Evolutionary conservation across 2,797 vertebrate species (phyloP).

Genomic region (Periparus ater): DNA sequence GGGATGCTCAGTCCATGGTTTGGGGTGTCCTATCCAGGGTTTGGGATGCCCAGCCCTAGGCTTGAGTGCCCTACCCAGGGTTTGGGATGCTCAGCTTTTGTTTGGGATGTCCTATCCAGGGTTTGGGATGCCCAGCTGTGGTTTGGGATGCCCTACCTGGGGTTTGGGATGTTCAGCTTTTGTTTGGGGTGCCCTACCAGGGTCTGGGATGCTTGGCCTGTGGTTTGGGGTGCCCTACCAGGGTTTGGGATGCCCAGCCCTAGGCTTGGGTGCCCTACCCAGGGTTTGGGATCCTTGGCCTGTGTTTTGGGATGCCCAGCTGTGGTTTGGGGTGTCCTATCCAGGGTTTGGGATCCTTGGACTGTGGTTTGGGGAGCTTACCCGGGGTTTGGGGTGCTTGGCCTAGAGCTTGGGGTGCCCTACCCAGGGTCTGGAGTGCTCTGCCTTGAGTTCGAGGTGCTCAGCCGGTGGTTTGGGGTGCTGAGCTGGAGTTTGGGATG

Average conservation of each 20-base stretch:
- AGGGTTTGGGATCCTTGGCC: not conserved
- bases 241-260: not conserved
- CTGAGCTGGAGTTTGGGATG: not conserved
- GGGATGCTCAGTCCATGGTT: rapidly evolving
- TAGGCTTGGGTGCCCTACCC: rapidly evolving
- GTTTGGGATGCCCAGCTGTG: rapidly evolving
- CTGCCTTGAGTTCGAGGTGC: not conserved
- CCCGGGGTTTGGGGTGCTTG: no score
- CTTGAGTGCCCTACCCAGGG: rapidly evolving
- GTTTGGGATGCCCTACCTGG: not conserved
- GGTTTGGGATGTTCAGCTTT: rapidly evolving
- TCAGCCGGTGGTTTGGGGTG: not conserved
- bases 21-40: rapidly evolving
- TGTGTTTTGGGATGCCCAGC: no score
- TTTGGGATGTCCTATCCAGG: rapidly evolving
- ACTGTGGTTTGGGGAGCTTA: no score
- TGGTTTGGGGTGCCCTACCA: rapidly evolving
- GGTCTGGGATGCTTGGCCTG: rapidly evolving
- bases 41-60: rapidly evolving
- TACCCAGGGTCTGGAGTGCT: rapidly evolving
- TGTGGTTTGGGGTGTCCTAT: no score
- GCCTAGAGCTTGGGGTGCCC: not conserved
- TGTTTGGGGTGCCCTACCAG: no score
- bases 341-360: not conserved
- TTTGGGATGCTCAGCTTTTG: rapidly evolving